Evolutionary conservation across 2,888 invertebrate species (phyloP), one percentile per base, ranked within the genome.

Genomic region (Dione juno): DNA sequence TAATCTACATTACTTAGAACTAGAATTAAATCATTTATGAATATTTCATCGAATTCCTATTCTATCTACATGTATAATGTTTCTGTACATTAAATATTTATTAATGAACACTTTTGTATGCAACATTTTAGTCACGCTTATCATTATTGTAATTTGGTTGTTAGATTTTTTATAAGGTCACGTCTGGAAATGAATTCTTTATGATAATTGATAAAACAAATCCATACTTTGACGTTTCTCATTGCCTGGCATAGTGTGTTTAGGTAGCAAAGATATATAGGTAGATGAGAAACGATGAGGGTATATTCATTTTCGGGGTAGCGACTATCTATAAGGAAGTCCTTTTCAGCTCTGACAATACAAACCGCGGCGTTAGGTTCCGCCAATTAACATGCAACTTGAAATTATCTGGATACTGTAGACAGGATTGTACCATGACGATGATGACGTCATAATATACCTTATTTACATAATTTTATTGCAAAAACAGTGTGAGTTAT

Each of bases 141-240:
- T 54, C n/a, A 28, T 35, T 37, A 54, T n/a, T n/a, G 43, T 61
- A 61, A 43, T 28, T 28, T 45, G 43, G 1, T 13, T 28, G 6
- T 43, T 61, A 10, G 21, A 45, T 28, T 28, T 28, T 45, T 45
- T n/a, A 45, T n/a, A 45, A 61, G 43, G 43, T 43, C 59, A 45
- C 21, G 59, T 41, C 43, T n/a, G 28, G 11, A 10, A 41, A 5
- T 59, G 59, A 59, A 28, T 61, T 43, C 21, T 61, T 43, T n/a
- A 45, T 61, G 43, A 28, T 28, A n/a, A 21, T 43, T 43, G 21
- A 11, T 6, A 9, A 28, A 14, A 14, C n/a, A 28, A n/a, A 61
- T 28, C n/a, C 8, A 41, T 40, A 13, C 16, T 21, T 19, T 41
- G 7, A 10, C 1, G 1, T 57, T 37, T 57, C 0, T 16, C 10